Evolutionary conservation across 1,140 invertebrate species (phyloP).

Genomic region (Hormaphis cornu): DNA sequence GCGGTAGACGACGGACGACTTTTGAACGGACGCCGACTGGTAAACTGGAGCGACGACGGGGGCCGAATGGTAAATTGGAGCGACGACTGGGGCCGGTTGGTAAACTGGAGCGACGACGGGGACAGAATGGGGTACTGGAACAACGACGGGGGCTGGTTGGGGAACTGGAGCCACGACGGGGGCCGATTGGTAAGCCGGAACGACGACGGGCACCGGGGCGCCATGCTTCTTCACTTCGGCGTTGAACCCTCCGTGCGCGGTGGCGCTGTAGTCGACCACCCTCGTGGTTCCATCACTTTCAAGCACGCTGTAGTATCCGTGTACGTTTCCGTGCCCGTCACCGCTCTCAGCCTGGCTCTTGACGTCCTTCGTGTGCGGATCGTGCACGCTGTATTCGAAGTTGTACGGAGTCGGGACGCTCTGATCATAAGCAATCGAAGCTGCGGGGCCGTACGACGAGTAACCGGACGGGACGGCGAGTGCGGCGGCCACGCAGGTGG

Average conservation of each 20-base stretch:
- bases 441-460: no score
- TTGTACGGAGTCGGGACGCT: conserved; percentile 36
- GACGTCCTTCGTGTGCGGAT: conserved; percentile 39
- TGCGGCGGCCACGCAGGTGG: no score
- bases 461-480: no score
- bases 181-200: neutral
- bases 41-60: no score
- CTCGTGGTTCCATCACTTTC: conserved; percentile 44
- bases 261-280: conserved; percentile 45
- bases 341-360: conserved; percentile 39
- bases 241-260: conserved; percentile 44
- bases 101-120: no score
- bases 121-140: no score
- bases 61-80: no score
- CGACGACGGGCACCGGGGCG: conserved; percentile 26
- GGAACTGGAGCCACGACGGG: conserved; percentile 11
- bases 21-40: no score
- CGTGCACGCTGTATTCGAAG: conserved; percentile 37
- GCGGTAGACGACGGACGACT: no score
- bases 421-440: no score
- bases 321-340: conserved; percentile 38
- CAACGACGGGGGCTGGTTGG: no score
- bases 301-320: conserved; percentile 45
- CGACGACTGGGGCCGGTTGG: no score
- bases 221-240: conserved; percentile 40